Evolutionary conservation across 2,113 vertebrate genomes (phyloP), one percentile per base, ranked within the genome.

Genomic region (Etheostoma spectabile): DNA sequence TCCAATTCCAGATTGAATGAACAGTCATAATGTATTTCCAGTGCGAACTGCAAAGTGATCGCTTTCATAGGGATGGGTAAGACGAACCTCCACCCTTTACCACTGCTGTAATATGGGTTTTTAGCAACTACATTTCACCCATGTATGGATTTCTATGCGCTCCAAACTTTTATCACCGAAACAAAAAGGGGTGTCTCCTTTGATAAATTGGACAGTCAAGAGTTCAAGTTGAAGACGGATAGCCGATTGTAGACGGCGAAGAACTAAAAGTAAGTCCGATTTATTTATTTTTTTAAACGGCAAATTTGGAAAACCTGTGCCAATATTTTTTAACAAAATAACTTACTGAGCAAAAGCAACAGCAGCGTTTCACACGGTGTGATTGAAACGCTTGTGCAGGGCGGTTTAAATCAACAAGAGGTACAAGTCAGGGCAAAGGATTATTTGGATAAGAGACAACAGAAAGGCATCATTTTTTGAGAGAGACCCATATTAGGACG

Each of bases 11-110:
- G 85, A 87, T 85, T 88, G 74, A 87, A 82, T 89, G 89, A 80
- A 87, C 79, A 66, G 87, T 83, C 86, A 89, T 86, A 80, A 90
- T 90, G 82, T 92, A 84, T 93, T 88, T 90, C 66, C 61, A 87
- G 87, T 75, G 65, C 63, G 46, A 77, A 64, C 64, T 81, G 80
- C 65, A 86, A 92, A 90, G 86, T 83, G 87, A 93, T 94, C 88
- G 38, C 84, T 93, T 91, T 93, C 77, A 90, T 84, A 67, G 85
- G 76, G 88, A 87, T 78, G 22, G 1, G 85, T 85, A 89, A 92
- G 88, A 84, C 49, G 85, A 89, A 87, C 89, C 85, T 53, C 46
- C 24, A 66, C 46, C 57, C 75, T 73, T 71, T 77, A 76, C 16
- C 55, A 55, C 64, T 19, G 81, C 56, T 61, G 80, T 83, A 91